Evolutionary conservation across 2,797 vertebrate genomes (phyloP).

Genomic region (Macroramphosus scolopax): DNA sequence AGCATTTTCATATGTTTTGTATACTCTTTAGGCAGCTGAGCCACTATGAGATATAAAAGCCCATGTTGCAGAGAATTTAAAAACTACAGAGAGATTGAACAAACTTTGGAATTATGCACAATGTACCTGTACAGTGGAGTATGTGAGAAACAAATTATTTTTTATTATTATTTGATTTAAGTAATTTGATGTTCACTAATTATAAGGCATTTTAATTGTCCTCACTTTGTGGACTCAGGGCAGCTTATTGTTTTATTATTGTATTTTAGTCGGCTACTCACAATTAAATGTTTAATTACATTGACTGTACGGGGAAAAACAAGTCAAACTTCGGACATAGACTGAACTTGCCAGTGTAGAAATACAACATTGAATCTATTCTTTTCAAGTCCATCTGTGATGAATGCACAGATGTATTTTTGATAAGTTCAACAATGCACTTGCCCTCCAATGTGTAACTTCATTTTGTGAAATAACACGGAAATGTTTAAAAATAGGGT

Average conservation of each 20-base stretch:
- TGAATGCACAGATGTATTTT: not conserved
- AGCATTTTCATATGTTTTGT: too few species aligned
- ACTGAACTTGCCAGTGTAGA: not conserved
- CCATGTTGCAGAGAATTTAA: too few species aligned
- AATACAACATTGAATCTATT: constrained; percentile 5
- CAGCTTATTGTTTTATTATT: not conserved
- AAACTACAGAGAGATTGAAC: too few species aligned
- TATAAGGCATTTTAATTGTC: not conserved
- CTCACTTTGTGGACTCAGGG: too few species aligned
- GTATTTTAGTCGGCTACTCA: not conserved
- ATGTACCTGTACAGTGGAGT: too few species aligned
- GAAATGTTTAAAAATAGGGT: not conserved
- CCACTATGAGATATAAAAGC: too few species aligned
- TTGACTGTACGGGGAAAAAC: not conserved
- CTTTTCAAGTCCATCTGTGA: not conserved
- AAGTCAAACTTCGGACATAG: not conserved
- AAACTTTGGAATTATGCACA: too few species aligned
- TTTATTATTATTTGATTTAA: too few species aligned
- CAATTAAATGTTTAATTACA: not conserved
- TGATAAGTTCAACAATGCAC: constrained; percentile 3
- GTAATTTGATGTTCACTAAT: too few species aligned
- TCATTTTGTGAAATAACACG: not conserved
- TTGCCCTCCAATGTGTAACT: not conserved
- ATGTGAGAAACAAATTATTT: too few species aligned
- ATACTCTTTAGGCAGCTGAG: too few species aligned